Evolutionary conservation across 2,888 invertebrate species (phyloP).

Genomic region (Chrysolina oricalcia): DNA sequence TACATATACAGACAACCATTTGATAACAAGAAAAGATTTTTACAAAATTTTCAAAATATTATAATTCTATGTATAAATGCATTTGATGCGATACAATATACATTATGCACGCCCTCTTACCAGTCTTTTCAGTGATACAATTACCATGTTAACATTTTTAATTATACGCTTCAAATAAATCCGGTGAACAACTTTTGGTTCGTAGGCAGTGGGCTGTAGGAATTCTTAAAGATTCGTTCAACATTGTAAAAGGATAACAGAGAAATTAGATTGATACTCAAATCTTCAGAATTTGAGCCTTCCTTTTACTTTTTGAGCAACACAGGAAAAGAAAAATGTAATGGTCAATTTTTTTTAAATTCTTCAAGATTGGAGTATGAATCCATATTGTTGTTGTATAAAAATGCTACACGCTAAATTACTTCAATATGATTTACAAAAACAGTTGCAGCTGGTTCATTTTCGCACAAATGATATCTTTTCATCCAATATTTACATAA

Average conservation of each 20-base stretch:
- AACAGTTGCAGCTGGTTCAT: neutral
- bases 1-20: constrained; percentile 39
- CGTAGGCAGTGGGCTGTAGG: constrained; percentile 53
- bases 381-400: neutral
- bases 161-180: constrained; percentile 15
- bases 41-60: constrained; percentile 38
- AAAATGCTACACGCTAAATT: constrained; percentile 6
- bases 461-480: neutral
- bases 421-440: neutral
- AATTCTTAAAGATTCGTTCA: constrained; percentile 40
- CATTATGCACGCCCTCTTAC: constrained; percentile 42
- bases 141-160: constrained; percentile 5
- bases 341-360: no score
- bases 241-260: constrained; percentile 24
- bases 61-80: constrained; percentile 55
- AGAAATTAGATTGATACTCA: neutral
- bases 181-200: constrained; percentile 55
- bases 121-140: constrained; percentile 48
- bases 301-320: no score
- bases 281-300: neutral
- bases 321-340: no score
- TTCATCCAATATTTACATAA: constrained; percentile 1
- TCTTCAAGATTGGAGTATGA: neutral
- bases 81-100: constrained; percentile 56
- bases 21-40: constrained; percentile 48